These are phyloP conservation scores for Athrips mouffetella DNA, from an alignment of 2,888 invertebrate genomes.

Conservation along the genomic window DNA sequence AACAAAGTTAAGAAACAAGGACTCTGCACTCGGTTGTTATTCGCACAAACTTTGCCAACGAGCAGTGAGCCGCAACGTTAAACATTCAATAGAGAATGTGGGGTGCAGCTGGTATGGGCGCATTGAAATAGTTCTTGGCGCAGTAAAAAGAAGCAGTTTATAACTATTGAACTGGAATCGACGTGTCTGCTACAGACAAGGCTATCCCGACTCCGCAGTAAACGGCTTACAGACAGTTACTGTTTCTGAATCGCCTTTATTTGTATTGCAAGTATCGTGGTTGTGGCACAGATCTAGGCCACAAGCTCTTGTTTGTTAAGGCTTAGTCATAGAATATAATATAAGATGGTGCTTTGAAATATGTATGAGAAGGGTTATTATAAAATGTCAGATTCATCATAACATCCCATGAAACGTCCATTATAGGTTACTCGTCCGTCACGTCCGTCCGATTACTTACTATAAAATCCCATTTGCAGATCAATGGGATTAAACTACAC, in stretches of 20 bases:
- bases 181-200: conserved; percentile 37
- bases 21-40: conserved; percentile 2
- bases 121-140: conserved; percentile 30
- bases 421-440: neutral
- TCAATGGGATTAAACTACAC: neutral
- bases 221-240: conserved; percentile 3
- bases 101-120: conserved; percentile 8
- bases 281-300: neutral
- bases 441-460: neutral
- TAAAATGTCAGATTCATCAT: neutral
- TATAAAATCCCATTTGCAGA: neutral
- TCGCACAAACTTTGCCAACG: neutral
- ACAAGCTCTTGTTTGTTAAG: neutral
- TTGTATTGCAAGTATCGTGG: neutral
- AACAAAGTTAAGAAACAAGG: conserved; percentile 1
- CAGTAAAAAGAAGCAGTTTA: conserved; percentile 42
- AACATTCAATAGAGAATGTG: conserved; percentile 34
- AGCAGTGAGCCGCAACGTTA: conserved; percentile 28
- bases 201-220: conserved; percentile 22
- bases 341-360: neutral
- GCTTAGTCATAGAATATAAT: no score
- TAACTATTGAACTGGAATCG: conserved; percentile 39
- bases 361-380: neutral
- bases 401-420: neutral
- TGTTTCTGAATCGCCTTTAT: neutral